Evolutionary conservation across 2,113 vertebrate species (phyloP).

Genomic region (Mobula hypostoma): DNA sequence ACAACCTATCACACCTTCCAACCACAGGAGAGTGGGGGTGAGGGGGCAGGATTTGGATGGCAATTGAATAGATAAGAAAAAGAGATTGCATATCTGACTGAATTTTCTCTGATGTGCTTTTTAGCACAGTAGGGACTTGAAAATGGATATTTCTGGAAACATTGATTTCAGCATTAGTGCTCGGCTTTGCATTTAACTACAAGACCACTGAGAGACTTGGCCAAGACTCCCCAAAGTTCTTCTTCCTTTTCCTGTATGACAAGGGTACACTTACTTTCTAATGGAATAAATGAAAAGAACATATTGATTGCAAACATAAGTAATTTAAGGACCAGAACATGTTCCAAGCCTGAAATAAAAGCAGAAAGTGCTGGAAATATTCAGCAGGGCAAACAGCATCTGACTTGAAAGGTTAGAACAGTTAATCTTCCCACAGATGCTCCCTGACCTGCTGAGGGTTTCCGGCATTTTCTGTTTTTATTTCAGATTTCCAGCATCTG

Average conservation of each 20-base stretch:
- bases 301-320: neutral
- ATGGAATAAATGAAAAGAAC: neutral
- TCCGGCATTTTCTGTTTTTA: too few relatives aligned
- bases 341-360: neutral
- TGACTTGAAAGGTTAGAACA: too few relatives aligned
- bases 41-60: too few relatives aligned
- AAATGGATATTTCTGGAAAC: neutral
- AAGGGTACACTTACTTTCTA: neutral
- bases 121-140: neutral
- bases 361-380: too few relatives aligned
- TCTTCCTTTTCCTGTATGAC: neutral
- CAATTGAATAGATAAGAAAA: neutral
- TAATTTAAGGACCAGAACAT: neutral
- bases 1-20: too few relatives aligned
- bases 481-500: too few relatives aligned
- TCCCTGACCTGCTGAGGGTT: too few relatives aligned
- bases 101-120: neutral
- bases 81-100: neutral
- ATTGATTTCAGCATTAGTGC: neutral
- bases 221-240: neutral
- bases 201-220: neutral
- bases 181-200: neutral
- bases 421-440: too few relatives aligned
- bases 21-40: too few relatives aligned
- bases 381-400: too few relatives aligned